phyloP scores from a whole-genome alignment of 2,797 vertebrate species.

The Urocyon cinereoargenteus region DNA sequence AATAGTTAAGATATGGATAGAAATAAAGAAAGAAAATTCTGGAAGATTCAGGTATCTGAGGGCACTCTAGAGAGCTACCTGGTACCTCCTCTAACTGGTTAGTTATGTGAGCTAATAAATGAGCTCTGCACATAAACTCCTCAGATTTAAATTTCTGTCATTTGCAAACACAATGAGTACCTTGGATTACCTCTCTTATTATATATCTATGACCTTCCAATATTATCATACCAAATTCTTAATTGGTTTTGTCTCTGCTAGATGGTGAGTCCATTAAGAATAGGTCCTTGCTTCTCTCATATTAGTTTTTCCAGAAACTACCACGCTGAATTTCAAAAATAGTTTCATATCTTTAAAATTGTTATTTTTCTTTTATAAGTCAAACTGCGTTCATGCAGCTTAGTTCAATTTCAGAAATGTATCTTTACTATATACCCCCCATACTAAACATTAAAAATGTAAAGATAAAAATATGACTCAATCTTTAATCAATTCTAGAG shows the following conservation, averaged over 20 bases:
- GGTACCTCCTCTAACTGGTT: not conserved
- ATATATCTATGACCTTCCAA: not conserved
- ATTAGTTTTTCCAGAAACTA: not conserved
- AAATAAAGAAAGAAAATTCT: not conserved
- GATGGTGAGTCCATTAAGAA: not conserved
- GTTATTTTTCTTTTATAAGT: not conserved
- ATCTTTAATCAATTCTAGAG: not conserved
- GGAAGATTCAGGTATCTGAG: not conserved
- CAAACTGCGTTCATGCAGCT: not conserved
- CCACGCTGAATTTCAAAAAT: not conserved
- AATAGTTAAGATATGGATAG: not conserved
- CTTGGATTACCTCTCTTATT: not conserved
- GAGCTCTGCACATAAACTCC: not conserved
- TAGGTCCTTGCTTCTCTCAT: not conserved
- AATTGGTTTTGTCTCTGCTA: not conserved
- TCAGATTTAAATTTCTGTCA: not conserved
- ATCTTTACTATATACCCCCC: not conserved
- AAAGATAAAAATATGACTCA: not conserved
- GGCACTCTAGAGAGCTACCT: not conserved
- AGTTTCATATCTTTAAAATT: conserved; percentile 10
- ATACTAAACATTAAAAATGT: not conserved
- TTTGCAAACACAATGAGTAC: not conserved
- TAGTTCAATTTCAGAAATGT: not conserved
- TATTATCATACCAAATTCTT: not conserved
- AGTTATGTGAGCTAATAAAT: not conserved